phyloP scores from a whole-genome alignment of 2,888 invertebrate genomes.

The Mesorhabditis spiculigera region DNA sequence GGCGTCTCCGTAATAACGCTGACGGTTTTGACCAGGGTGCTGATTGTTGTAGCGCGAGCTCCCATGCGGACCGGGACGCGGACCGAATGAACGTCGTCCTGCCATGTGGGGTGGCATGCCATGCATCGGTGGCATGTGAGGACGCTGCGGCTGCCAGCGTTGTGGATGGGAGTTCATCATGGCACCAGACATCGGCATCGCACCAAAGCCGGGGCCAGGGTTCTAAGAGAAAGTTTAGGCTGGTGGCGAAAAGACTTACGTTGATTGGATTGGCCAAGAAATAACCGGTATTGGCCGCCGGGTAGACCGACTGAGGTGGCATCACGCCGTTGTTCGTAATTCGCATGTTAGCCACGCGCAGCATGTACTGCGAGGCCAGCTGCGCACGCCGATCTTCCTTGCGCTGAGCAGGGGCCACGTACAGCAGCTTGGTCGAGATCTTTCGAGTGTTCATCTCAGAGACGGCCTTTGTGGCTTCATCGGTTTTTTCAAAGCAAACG shows the following conservation, averaged over 20 bases:
- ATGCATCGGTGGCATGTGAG: too few relatives aligned
- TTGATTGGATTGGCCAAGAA: conserved; percentile 44
- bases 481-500: conserved; percentile 94
- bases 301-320: conserved; percentile 43
- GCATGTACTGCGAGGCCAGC: conserved; percentile 95
- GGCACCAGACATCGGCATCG: too few relatives aligned
- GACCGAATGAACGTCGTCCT: too few relatives aligned
- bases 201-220: too few relatives aligned
- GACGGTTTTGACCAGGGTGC: too few relatives aligned
- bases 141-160: too few relatives aligned
- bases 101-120: too few relatives aligned
- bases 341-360: conserved; percentile 70
- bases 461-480: conserved; percentile 91
- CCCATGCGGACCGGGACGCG: too few relatives aligned
- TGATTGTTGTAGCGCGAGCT: too few relatives aligned
- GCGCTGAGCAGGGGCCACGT: conserved; percentile 95
- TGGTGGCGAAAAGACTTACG: background rate
- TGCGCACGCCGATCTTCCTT: conserved; percentile 98
- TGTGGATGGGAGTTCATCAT: too few relatives aligned
- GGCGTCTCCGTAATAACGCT: too few relatives aligned
- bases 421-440: conserved; percentile 89
- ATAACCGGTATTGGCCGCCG: conserved; percentile 48
- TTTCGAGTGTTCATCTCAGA: conserved; percentile 70
- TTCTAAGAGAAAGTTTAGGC: conserved; percentile 30
- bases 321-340: conserved; percentile 32